Base-by-base conservation (phyloP, 1,140 invertebrate species). In the Hypothenemus hampei region DNA sequence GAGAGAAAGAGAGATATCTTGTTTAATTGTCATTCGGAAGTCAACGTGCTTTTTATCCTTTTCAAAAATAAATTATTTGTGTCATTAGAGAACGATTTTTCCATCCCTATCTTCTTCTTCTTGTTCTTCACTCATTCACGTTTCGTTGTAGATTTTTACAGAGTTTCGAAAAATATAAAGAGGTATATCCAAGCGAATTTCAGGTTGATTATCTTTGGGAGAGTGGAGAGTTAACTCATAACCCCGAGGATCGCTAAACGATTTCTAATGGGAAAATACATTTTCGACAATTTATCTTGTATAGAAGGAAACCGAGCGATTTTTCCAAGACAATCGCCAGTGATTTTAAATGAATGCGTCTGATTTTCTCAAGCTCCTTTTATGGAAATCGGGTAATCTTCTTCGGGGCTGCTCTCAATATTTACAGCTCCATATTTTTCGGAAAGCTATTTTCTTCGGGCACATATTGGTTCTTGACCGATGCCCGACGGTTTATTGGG, bases 81-180 rank as follows among this genome's bases (percentile, higher is more conserved):
- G 36, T 31, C 49, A 41, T 51, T 51, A 51, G 35, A 40, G 49
- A n/a, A n/a, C n/a, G n/a, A n/a, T n/a, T n/a, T n/a, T n/a, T n/a
- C n/a, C n/a, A n/a, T n/a, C n/a, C n/a, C n/a, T n/a, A n/a, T n/a
- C n/a, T n/a, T n/a, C n/a, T n/a, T n/a, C n/a, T n/a, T n/a, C n/a
- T n/a, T n/a, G n/a, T n/a, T n/a, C n/a, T n/a, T n/a, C n/a, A n/a
- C n/a, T n/a, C n/a, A n/a, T n/a, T n/a, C n/a, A n/a, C n/a, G n/a
- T n/a, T n/a, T n/a, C n/a, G n/a, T n/a, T n/a, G n/a, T n/a, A n/a
- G n/a, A n/a, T n/a, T n/a, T n/a, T n/a, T n/a, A n/a, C n/a, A n/a
- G n/a, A n/a, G n/a, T n/a, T n/a, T n/a, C n/a, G n/a, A n/a, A n/a
- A n/a, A n/a, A n/a, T n/a, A n/a, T n/a, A n/a, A n/a, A n/a, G n/a